Evolutionary conservation across 2,797 vertebrate species (phyloP).

Genomic region (Carcharodon carcharias): DNA sequence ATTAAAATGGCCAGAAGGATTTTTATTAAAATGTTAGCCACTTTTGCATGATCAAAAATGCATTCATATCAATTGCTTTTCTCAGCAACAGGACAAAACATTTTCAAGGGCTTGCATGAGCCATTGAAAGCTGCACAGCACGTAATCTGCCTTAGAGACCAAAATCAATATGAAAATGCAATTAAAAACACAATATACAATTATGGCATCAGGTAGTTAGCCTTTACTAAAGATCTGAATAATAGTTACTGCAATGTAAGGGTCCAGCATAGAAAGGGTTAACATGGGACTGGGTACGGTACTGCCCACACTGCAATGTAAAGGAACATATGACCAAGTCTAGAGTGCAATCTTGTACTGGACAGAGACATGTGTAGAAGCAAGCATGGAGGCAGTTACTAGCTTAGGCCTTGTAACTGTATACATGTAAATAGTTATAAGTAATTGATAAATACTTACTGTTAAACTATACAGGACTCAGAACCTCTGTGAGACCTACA

Average conservation of each 20-base stretch:
- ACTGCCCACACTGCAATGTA: no score
- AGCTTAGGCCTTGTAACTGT: no score
- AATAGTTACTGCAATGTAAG: neutral
- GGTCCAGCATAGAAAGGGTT: no score
- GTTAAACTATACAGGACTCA: no score
- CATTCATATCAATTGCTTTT: neutral
- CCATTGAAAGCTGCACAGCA: neutral
- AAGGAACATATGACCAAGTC: no score
- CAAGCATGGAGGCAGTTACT: no score
- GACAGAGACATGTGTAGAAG: no score
- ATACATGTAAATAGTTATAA: no score
- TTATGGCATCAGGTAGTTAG: neutral
- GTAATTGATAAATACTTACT: no score
- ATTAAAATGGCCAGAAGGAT: neutral
- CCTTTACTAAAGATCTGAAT: neutral
- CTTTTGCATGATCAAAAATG: neutral
- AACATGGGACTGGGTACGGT: no score
- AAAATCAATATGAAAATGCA: neutral
- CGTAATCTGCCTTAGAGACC: neutral
- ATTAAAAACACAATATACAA: neutral
- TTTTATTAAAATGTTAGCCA: neutral
- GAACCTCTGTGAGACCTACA: no score
- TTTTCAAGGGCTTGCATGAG: neutral
- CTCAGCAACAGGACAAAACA: neutral
- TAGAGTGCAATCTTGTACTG: no score